Evolutionary conservation across 2,888 invertebrate genomes (phyloP).

Genomic region (Epinotia ramella): DNA sequence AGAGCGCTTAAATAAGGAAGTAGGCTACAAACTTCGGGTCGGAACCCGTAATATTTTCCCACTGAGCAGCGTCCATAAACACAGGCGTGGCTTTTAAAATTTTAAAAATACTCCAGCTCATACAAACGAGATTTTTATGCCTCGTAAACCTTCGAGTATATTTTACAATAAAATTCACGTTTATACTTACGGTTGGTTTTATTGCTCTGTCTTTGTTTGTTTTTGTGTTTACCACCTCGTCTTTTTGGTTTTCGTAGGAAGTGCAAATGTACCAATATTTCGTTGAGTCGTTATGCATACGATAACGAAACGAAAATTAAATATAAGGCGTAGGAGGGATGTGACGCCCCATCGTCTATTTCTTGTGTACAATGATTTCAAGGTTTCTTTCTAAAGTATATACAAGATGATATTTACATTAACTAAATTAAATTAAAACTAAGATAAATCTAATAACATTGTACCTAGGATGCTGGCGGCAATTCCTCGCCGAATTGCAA

Average conservation of each 20-base stretch:
- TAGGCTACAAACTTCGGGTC: constrained; percentile 28
- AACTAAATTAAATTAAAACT: too few relatives aligned
- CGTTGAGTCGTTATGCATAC: too few relatives aligned
- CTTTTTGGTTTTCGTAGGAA: neutral
- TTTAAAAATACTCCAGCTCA: constrained; percentile 49
- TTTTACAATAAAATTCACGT: constrained; percentile 37
- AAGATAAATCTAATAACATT: too few relatives aligned
- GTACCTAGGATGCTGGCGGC: too few relatives aligned
- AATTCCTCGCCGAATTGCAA: too few relatives aligned
- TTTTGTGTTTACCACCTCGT: constrained; percentile 25
- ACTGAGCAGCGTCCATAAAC: constrained; percentile 39
- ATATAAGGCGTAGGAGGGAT: too few relatives aligned
- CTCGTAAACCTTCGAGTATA: constrained; percentile 54
- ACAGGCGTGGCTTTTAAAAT: constrained; percentile 40
- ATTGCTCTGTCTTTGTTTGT: constrained; percentile 11
- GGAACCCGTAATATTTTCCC: constrained; percentile 32
- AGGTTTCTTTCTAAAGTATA: too few relatives aligned
- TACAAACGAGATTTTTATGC: constrained; percentile 56
- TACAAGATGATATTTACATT: too few relatives aligned
- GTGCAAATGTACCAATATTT: neutral
- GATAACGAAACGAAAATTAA: too few relatives aligned
- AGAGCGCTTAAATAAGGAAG: constrained; percentile 38
- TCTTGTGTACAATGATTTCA: too few relatives aligned
- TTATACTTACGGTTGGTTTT: constrained; percentile 18
- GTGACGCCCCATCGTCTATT: too few relatives aligned